A percentile compares a stretch with the other conserved stretches of the same genome.
These are phyloP conservation scores for Tupaia tana DNA, from an alignment of 2,113 vertebrate species.

Conservation along the genomic window DNA sequence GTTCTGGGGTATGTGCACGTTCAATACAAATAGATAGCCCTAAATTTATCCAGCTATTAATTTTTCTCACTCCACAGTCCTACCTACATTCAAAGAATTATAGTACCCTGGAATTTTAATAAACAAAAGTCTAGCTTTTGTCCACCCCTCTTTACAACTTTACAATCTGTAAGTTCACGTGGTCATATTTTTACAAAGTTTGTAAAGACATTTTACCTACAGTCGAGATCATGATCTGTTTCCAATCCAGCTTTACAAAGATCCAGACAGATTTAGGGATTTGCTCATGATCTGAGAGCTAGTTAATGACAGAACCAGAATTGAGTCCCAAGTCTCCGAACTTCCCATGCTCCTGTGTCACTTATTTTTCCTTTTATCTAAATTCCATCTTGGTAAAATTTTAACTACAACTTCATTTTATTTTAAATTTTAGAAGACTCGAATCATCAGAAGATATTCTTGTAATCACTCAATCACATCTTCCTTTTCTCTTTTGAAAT, in stretches of 20 bases:
- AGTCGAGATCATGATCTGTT: not conserved
- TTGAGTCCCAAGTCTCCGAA: not conserved
- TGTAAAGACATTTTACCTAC: not conserved
- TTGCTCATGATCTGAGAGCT: not conserved
- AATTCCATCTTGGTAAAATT: slow-evolving; percentile 9
- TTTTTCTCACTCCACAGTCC: not conserved
- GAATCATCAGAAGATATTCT: not conserved
- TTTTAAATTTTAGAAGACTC: slow-evolving; percentile 24
- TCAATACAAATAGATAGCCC: not conserved
- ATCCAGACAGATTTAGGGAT: not conserved
- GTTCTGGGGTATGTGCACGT: not conserved
- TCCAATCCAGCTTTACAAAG: slow-evolving; percentile 3
- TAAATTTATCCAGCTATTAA: not conserved
- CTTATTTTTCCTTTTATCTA: not conserved
- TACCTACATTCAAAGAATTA: not conserved
- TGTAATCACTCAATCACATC: not conserved
- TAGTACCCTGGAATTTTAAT: not conserved
- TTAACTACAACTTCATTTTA: slow-evolving; percentile 27
- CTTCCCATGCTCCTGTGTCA: not conserved
- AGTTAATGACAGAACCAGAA: not conserved
- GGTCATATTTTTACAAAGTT: slow-evolving; percentile 12
- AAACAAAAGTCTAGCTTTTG: not conserved
- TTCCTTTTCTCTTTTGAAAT: slow-evolving; percentile 29
- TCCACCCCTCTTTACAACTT: not conserved
- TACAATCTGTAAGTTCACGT: not conserved